Percentiles rank a stretch among this genome's conserved stretches.
These are phyloP conservation scores for Ecdyonurus torrentis DNA, from an alignment of 2,888 invertebrate species.

Conservation along the genomic window DNA sequence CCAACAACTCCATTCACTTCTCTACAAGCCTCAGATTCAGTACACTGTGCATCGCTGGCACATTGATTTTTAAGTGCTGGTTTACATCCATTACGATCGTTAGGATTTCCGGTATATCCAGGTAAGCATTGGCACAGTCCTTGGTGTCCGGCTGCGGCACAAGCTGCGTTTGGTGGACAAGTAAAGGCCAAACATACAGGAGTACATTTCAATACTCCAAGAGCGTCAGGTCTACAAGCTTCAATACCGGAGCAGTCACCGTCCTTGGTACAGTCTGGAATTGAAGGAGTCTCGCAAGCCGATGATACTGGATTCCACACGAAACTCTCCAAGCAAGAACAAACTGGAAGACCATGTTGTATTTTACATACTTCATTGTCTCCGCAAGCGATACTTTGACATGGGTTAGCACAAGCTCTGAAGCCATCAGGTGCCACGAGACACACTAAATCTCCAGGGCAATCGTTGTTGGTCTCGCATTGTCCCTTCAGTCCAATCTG, in stretches of 20 bases:
- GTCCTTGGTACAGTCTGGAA: slow-evolving; percentile 60
- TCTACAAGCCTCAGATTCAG: slow-evolving; percentile 59
- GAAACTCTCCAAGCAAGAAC: slow-evolving; percentile 60
- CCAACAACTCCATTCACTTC: slow-evolving; percentile 37
- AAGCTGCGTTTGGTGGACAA: slow-evolving; percentile 69
- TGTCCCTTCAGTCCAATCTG: slow-evolving; percentile 38
- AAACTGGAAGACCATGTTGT: slow-evolving; percentile 50
- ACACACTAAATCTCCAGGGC: slow-evolving; percentile 52
- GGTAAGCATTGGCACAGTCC: slow-evolving; percentile 69
- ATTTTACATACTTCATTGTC: slow-evolving; percentile 64
- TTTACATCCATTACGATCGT: slow-evolving; percentile 74
- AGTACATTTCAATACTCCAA: slow-evolving; percentile 70
- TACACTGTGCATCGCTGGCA: slow-evolving; percentile 59
- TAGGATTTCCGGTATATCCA: slow-evolving; percentile 78
- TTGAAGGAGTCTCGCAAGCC: slow-evolving; percentile 68
- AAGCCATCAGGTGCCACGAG: slow-evolving; percentile 41
- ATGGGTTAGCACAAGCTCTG: slow-evolving; percentile 58
- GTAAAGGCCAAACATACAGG: slow-evolving; percentile 64
- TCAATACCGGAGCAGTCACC: slow-evolving; percentile 49
- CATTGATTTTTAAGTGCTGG: slow-evolving; percentile 57
- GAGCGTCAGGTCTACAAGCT: slow-evolving; percentile 64
- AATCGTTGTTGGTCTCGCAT: slow-evolving; percentile 54
- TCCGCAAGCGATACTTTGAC: slow-evolving; percentile 64
- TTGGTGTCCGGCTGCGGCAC: slow-evolving; percentile 51
- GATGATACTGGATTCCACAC: slow-evolving; percentile 72